Conservation (phyloP, 92 coral and sea anemone species). For the Phenganax stokvisi region DNA sequence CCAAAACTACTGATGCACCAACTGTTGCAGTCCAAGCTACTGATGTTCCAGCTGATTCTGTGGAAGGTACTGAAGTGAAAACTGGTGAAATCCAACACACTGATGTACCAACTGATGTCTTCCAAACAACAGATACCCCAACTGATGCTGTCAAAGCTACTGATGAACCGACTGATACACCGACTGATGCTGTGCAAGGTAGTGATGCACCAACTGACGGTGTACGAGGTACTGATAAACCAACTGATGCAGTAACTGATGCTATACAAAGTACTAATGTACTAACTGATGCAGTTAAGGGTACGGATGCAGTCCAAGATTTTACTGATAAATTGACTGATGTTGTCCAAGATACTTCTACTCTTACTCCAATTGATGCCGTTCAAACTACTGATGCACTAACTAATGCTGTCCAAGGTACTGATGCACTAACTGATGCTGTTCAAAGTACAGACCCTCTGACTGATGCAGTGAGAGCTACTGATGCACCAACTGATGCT, state of each 20-base stretch:
- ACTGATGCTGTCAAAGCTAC: conserved; percentile 18
- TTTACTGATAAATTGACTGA: not conserved
- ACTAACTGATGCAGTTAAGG: not conserved
- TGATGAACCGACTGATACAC: not conserved
- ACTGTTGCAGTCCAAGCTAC: conserved; percentile 7
- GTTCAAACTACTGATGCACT: conserved; percentile 15
- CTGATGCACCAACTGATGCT: conserved; percentile 9
- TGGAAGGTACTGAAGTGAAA: conserved; percentile 9
- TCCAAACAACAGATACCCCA: conserved; percentile 19
- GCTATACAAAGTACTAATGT: conserved; percentile 9
- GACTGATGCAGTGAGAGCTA: conserved; percentile 1
- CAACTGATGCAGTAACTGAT: conserved; percentile 24
- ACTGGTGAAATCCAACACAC: conserved; percentile 24
- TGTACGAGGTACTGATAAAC: not conserved
- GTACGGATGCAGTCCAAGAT: not conserved
- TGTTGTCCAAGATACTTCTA: not conserved
- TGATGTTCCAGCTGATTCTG: conserved; percentile 17
- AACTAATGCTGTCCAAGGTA: not conserved
- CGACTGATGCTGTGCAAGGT: conserved; percentile 9
- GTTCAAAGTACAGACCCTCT: not conserved
- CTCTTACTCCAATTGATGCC: conserved; percentile 1
- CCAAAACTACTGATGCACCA: conserved; percentile 10
- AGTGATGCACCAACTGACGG: conserved; percentile 26
- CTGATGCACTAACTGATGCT: conserved; percentile 7
- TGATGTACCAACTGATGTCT: not conserved